Evolutionary conservation across 2,113 vertebrate species (phyloP).

Genomic region (Tyto alba): DNA sequence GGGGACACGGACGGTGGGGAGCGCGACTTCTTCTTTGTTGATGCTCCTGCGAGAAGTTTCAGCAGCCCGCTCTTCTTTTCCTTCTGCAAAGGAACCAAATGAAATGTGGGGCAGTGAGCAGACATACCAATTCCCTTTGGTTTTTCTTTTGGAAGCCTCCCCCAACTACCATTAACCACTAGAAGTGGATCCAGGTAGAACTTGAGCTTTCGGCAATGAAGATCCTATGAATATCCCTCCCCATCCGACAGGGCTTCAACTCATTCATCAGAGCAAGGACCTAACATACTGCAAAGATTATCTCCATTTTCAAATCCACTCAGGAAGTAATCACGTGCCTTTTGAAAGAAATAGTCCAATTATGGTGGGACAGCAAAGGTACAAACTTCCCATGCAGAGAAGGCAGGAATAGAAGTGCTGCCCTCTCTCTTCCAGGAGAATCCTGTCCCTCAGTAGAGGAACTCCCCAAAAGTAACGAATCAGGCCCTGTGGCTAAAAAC

Average conservation of each 20-base stretch:
- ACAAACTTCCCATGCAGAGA: background rate
- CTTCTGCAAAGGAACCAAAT: slow-evolving; percentile 77
- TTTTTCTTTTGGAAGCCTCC: background rate
- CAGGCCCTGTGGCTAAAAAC: background rate
- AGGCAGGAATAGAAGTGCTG: background rate
- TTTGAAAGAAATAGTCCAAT: background rate
- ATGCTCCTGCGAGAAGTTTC: slow-evolving; percentile 92
- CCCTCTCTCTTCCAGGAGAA: background rate
- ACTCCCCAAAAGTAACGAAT: background rate
- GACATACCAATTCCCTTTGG: background rate
- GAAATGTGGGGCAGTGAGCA: background rate
- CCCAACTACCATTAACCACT: background rate
- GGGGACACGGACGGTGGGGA: slow-evolving; percentile 91
- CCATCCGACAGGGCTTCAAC: background rate
- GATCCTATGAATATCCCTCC: background rate
- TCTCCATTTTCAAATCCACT: background rate
- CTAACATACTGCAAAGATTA: background rate
- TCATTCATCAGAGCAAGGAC: background rate
- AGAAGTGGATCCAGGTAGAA: background rate
- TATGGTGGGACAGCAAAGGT: background rate
- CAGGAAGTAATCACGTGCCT: background rate
- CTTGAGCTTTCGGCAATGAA: background rate
- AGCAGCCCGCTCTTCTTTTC: slow-evolving; percentile 92
- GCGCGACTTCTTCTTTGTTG: slow-evolving; percentile 92
- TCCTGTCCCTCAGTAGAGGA: background rate